Percentiles rank a stretch among this genome's conserved stretches.
Conservation (phyloP, 2,113 vertebrate genomes). For the Cacatua alba region DNA sequence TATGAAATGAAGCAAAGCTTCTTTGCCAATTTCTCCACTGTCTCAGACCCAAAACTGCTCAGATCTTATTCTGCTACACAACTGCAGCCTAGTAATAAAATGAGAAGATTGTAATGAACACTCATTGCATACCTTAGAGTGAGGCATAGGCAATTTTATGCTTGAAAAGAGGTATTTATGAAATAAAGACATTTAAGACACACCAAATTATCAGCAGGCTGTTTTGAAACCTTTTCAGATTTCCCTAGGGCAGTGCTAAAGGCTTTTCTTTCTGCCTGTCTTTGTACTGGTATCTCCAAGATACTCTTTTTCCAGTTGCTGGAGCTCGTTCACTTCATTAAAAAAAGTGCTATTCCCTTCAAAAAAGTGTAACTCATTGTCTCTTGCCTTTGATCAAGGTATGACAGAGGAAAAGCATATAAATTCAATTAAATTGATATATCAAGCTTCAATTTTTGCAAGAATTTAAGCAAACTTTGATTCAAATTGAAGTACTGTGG, state of each 20-base stretch:
- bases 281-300: neutral
- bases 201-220: neutral
- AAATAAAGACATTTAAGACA: slow-evolving; percentile 15
- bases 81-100: neutral
- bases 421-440: neutral
- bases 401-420: neutral
- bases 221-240: neutral
- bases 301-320: neutral
- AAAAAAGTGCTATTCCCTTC: neutral
- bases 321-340: neutral
- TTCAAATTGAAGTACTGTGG: neutral
- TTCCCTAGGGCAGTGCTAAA: neutral
- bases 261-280: neutral
- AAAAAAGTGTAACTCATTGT: neutral
- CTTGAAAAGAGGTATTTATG: neutral
- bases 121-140: neutral
- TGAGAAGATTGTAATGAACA: neutral
- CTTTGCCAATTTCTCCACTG: neutral
- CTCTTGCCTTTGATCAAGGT: neutral
- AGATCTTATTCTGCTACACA: neutral
- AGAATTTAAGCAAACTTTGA: neutral
- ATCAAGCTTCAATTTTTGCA: neutral
- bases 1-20: neutral
- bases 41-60: neutral
- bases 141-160: neutral